Evolutionary conservation across 1,140 invertebrate genomes (phyloP), one percentile per base, ranked within the genome.

Genomic region (Caenorhabditis tropicalis): DNA sequence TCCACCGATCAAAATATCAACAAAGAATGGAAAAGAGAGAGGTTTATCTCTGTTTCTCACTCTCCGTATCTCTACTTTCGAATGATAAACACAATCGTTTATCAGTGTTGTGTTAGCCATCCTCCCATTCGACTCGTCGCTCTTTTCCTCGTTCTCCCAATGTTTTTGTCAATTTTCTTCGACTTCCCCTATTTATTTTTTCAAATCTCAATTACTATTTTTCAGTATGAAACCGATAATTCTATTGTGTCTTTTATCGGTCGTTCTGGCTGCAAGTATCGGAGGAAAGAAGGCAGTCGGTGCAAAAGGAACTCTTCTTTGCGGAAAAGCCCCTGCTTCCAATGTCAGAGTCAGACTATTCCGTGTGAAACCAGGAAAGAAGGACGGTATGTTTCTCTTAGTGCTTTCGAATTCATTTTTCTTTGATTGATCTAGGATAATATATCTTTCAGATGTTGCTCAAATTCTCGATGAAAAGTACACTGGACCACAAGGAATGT

Each of bases 401-500:
- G 12, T 12, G 15, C 5, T 24, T 0, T 82, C 9, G 15, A 33
- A 27, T 7, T 27, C 6, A 29, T 27, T 19, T 6, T 6, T 43
- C 39, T 43, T n/a, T n/a, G n/a, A n/a, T n/a, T n/a, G n/a, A n/a
- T n/a, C n/a, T n/a, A n/a, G n/a, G n/a, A n/a, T n/a, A n/a, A n/a
- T n/a, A n/a, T n/a, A n/a, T n/a, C n/a, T n/a, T 86, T 27, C 70
- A 86, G 86, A 82, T 29, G 46, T 83, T 29, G 51, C n/a, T 27
- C 83, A 87, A 60, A 60, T 87, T n/a, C 24, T 87, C 48, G 86
- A 87, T 39, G 81, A 87, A 29, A 36, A 56, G 9, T 48, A 46
- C n/a, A 79, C 84, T n/a, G 84, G 81, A 39, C 48, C 46, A 46
- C 33, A 33, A 33, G 86, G 86, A 29, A 86, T 85, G 84, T 87